A percentile compares a stretch with the other conserved stretches of the same genome.
phyloP scores from a whole-genome alignment of 2,888 invertebrate species.

The Noctua pronuba region DNA sequence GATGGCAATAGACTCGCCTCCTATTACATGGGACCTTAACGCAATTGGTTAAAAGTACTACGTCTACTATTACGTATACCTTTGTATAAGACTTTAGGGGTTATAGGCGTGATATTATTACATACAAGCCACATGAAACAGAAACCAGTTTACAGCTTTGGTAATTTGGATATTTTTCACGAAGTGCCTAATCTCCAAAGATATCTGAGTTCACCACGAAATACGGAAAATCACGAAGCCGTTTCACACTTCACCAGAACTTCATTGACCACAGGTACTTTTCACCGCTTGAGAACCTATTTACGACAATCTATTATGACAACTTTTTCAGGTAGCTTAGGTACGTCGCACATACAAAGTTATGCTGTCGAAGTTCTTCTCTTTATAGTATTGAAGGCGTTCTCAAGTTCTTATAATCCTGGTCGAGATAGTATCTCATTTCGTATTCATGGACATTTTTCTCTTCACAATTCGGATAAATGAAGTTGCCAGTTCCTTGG shows the following conservation, averaged over 20 bases:
- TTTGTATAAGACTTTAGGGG: neutral
- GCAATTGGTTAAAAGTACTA: neutral
- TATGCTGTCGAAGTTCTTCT: no score
- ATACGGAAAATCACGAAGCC: neutral
- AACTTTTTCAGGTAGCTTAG: no score
- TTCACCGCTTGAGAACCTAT: neutral
- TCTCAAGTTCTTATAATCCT: no score
- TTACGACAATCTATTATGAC: neutral
- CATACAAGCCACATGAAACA: neutral
- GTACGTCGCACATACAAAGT: no score
- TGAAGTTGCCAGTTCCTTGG: no score
- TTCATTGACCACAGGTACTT: neutral
- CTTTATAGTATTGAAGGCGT: no score
- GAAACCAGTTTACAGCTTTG: neutral
- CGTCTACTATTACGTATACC: neutral
- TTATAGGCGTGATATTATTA: neutral
- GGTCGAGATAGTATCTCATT: no score
- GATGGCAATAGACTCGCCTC: neutral
- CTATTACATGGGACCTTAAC: neutral
- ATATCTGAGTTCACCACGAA: neutral
- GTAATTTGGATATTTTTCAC: neutral
- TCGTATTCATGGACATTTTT: no score
- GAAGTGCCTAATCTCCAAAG: neutral
- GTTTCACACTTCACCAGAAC: neutral
- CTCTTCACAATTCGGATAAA: no score